A percentile compares a stretch with the other conserved stretches of the same genome.
Conservation (phyloP, 2,113 vertebrate species). For the Dicentrarchus labrax region DNA sequence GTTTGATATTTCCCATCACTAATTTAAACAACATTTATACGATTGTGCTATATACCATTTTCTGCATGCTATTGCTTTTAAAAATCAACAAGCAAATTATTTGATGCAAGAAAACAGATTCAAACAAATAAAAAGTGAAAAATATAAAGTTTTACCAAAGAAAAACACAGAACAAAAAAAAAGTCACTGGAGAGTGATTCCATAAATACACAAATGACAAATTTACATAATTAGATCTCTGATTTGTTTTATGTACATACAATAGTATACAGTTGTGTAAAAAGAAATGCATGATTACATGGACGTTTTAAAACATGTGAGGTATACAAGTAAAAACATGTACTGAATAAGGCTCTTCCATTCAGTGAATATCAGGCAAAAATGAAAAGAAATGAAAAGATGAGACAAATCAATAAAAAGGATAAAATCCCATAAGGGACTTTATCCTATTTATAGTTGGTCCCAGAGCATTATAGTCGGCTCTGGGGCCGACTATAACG, state of each 20-base stretch:
- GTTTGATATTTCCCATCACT: slow-evolving; percentile 85
- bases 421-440: slow-evolving; percentile 75
- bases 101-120: slow-evolving; percentile 85
- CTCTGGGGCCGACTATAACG: slow-evolving; percentile 83
- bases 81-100: slow-evolving; percentile 85
- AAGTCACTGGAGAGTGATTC: slow-evolving; percentile 76
- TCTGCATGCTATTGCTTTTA: slow-evolving; percentile 98
- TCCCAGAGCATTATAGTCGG: slow-evolving; percentile 26
- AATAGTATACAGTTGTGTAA: slow-evolving; percentile 85
- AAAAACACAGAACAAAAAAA: slow-evolving; percentile 74
- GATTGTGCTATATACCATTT: slow-evolving; percentile 94
- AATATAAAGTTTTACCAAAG: slow-evolving; percentile 79
- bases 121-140: slow-evolving; percentile 75
- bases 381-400: slow-evolving; percentile 74
- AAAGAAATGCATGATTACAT: slow-evolving; percentile 82
- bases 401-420: slow-evolving; percentile 72
- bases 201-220: slow-evolving; percentile 81
- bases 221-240: slow-evolving; percentile 82
- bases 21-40: slow-evolving; percentile 81
- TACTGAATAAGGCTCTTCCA: slow-evolving; percentile 94
- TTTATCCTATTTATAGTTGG: slow-evolving; percentile 38
- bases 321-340: slow-evolving; percentile 94
- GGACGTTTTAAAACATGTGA: slow-evolving; percentile 85
- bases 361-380: slow-evolving; percentile 87
- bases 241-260: slow-evolving; percentile 82